Conservation (phyloP, 2,888 invertebrate genomes). For the Cartodere bifasciata region DNA sequence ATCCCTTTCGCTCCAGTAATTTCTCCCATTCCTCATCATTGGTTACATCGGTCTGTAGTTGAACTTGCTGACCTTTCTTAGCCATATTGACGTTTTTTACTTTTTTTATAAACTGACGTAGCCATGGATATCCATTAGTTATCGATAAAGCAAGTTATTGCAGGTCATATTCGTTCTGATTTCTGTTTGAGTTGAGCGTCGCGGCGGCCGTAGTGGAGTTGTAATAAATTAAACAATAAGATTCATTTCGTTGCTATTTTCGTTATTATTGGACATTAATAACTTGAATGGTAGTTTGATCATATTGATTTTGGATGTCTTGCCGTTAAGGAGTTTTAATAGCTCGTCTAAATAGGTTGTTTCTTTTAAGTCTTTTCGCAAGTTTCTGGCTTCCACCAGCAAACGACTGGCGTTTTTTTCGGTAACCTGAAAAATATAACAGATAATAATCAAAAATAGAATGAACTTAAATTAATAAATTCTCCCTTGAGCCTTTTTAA, state of each 20-base stretch:
- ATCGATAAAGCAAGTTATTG: slow-evolving; percentile 3
- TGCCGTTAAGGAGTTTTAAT: slow-evolving; percentile 40
- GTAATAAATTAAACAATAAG: slow-evolving; percentile 8
- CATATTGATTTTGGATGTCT: slow-evolving; percentile 31
- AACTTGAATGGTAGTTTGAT: slow-evolving; percentile 24
- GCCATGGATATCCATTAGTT: too few species aligned
- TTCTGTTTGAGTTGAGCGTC: too few species aligned
- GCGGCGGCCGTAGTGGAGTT: background rate
- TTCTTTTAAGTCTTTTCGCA: slow-evolving; percentile 38
- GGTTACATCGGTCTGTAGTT: slow-evolving; percentile 67
- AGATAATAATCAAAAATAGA: too few species aligned
- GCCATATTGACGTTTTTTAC: slow-evolving; percentile 38
- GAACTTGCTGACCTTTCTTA: slow-evolving; percentile 65
- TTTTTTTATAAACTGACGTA: too few species aligned
- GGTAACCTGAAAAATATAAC: slow-evolving; percentile 23
- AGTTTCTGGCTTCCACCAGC: slow-evolving; percentile 36
- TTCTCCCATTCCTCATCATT: slow-evolving; percentile 79
- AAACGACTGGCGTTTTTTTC: slow-evolving; percentile 23
- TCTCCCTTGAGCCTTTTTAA: too few species aligned
- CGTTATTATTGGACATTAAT: slow-evolving; percentile 6
- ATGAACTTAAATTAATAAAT: too few species aligned
- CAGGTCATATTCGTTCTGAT: background rate
- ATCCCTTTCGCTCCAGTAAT: slow-evolving; percentile 60
- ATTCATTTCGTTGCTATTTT: slow-evolving; percentile 11
- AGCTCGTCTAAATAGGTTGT: slow-evolving; percentile 44